These are phyloP conservation scores for Orbicella faveolata DNA, from an alignment of 64 coral and sea anemone genomes.

Conservation along the genomic window DNA sequence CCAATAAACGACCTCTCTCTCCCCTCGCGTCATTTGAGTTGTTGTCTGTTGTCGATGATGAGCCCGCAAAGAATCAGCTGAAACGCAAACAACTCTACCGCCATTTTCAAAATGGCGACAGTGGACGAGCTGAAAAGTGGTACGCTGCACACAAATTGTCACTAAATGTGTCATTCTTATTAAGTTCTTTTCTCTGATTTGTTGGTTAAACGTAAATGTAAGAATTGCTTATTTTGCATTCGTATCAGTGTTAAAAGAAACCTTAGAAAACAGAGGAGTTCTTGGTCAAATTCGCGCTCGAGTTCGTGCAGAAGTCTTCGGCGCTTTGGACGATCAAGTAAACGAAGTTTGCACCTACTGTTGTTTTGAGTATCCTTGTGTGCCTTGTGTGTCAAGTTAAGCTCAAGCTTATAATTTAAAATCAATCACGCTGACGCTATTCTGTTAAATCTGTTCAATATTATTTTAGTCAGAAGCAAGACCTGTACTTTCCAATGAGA, in stretches of 20 bases:
- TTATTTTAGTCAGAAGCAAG: slow-evolving; percentile 66
- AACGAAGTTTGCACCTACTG: not conserved
- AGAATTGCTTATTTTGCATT: not conserved
- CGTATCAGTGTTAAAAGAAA: slow-evolving; percentile 86
- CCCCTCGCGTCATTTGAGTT: not conserved
- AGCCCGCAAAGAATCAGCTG: not conserved
- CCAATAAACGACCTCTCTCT: not conserved
- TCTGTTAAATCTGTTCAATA: not conserved
- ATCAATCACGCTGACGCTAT: too few relatives aligned
- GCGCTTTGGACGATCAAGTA: slow-evolving; percentile 96
- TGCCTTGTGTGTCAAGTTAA: too few relatives aligned
- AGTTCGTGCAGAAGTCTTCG: slow-evolving; percentile 92
- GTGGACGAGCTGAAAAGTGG: slow-evolving; percentile 88
- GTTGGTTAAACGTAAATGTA: not conserved
- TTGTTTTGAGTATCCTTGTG: too few relatives aligned
- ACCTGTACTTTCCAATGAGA: slow-evolving; percentile 94
- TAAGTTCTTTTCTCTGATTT: not conserved
- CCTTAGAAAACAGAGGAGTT: slow-evolving; percentile 91
- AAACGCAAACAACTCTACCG: slow-evolving; percentile 28
- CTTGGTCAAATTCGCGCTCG: slow-evolving; percentile 94
- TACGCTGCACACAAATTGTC: not conserved
- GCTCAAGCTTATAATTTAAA: too few relatives aligned
- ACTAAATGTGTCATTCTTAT: not conserved
- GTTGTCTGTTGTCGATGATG: not conserved
- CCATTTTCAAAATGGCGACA: slow-evolving; percentile 97